A percentile compares a stretch with the other conserved stretches of the same genome.
These are phyloP conservation scores for Penelope pileata DNA, from an alignment of 2,113 vertebrate genomes.

Conservation along the genomic window DNA sequence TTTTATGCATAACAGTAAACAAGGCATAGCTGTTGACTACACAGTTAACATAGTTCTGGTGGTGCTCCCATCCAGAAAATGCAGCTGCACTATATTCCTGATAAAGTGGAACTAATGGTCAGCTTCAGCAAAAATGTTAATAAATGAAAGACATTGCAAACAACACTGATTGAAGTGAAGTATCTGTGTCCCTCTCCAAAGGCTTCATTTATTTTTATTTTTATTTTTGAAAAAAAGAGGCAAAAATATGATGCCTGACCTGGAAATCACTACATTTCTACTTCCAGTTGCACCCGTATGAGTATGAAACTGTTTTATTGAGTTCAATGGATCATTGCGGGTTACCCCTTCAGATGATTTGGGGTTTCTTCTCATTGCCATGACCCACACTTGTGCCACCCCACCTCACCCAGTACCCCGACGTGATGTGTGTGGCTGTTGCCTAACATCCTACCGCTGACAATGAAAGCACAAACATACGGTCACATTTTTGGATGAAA, in stretches of 20 bases:
- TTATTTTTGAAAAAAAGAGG: not conserved
- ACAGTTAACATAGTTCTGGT: slow-evolving; percentile 54
- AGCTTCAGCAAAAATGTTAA: slow-evolving; percentile 44
- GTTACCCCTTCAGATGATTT: not conserved
- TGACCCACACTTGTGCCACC: not conserved
- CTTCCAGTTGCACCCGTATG: not conserved
- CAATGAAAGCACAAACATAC: slow-evolving; percentile 59
- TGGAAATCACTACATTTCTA: not conserved
- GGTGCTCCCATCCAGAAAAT: slow-evolving; percentile 55
- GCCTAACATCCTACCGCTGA: slow-evolving; percentile 37
- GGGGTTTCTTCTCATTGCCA: not conserved
- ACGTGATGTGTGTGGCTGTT: slow-evolving; percentile 48
- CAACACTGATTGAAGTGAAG: slow-evolving; percentile 43
- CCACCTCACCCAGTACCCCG: slow-evolving; percentile 20
- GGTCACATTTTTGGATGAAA: slow-evolving; percentile 64
- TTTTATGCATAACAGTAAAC: not conserved
- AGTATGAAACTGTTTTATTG: not conserved
- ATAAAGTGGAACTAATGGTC: slow-evolving; percentile 41
- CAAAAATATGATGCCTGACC: not conserved
- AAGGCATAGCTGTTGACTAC: slow-evolving; percentile 25
- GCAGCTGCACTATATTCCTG: slow-evolving; percentile 61
- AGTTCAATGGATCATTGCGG: not conserved
- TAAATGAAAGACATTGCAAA: slow-evolving; percentile 57
- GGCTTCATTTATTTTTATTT: not conserved
- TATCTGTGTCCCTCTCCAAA: not conserved